Percentiles rank a stretch among this genome's conserved stretches.
Conservation (phyloP, 2,113 vertebrate species). For the Oxyruncus cristatus region DNA sequence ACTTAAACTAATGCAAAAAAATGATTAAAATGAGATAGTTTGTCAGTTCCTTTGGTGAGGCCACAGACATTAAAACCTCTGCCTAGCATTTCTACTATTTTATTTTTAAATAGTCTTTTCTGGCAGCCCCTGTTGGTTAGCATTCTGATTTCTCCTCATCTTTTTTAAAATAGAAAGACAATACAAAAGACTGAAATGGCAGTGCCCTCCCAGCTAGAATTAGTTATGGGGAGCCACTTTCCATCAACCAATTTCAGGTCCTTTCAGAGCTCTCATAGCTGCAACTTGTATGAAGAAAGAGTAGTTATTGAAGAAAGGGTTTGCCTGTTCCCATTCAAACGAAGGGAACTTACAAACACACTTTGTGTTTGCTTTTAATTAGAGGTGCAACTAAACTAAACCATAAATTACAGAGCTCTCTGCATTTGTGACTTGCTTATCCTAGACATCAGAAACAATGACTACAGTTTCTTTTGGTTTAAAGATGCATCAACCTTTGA, state of each 20-base stretch:
- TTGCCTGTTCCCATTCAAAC: conserved; percentile 31
- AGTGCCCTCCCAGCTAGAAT: conserved; percentile 73
- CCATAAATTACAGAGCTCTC: background rate
- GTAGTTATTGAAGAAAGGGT: background rate
- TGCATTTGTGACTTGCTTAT: background rate
- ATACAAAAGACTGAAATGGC: conserved; percentile 59
- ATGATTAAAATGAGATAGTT: background rate
- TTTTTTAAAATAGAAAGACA: conserved; percentile 41
- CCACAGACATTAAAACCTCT: background rate
- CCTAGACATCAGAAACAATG: background rate
- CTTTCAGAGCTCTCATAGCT: conserved; percentile 43
- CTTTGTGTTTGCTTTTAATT: conserved; percentile 59
- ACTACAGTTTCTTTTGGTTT: background rate
- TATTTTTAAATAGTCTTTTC: background rate
- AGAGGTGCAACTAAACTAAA: background rate
- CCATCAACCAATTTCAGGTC: conserved; percentile 55
- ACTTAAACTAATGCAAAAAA: background rate
- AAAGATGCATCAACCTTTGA: background rate
- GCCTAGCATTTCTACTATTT: background rate
- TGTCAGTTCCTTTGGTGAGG: background rate
- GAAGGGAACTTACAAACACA: conserved; percentile 36
- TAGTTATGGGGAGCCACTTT: conserved; percentile 67
- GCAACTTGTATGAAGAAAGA: background rate
- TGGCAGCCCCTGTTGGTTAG: background rate
- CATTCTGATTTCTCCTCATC: conserved; percentile 67